Conservation (phyloP, 2,888 invertebrate genomes). For the Halocaridina rubra region DNA sequence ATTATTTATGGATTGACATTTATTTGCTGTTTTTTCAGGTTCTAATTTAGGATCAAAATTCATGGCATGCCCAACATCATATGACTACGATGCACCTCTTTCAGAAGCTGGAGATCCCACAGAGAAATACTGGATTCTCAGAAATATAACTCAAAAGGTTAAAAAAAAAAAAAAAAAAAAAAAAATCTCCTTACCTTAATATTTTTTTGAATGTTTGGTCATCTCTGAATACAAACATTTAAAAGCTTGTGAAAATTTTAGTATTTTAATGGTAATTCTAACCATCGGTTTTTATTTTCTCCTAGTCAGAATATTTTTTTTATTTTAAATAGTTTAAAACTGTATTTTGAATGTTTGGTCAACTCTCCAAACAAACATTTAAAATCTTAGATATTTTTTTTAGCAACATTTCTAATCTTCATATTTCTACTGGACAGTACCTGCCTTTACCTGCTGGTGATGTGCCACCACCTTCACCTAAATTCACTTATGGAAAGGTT, state of each 20-base stretch:
- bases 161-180: slow-evolving; percentile 5
- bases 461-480: slow-evolving; percentile 27
- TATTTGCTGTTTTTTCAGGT: slow-evolving; percentile 10
- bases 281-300: neutral
- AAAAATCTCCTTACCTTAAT: too few species aligned
- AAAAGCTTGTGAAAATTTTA: neutral
- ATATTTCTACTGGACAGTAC: too few species aligned
- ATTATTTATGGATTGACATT: neutral
- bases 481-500: slow-evolving; percentile 47
- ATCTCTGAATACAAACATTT: neutral
- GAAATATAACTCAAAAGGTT: slow-evolving; percentile 75
- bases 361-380: too few species aligned
- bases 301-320: neutral
- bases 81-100: slow-evolving; percentile 92
- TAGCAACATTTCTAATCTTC: too few species aligned
- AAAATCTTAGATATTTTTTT: too few species aligned
- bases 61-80: slow-evolving; percentile 81
- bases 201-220: too few species aligned
- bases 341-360: too few species aligned
- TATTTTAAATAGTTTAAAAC: neutral
- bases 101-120: slow-evolving; percentile 91
- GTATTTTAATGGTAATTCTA: neutral
- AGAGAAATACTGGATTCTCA: slow-evolving; percentile 80
- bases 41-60: slow-evolving; percentile 68
- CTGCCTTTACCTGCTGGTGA: slow-evolving; percentile 30